These are phyloP conservation scores for Carpatolechia fugitivella DNA, from an alignment of 2,888 invertebrate species.

Conservation along the genomic window DNA sequence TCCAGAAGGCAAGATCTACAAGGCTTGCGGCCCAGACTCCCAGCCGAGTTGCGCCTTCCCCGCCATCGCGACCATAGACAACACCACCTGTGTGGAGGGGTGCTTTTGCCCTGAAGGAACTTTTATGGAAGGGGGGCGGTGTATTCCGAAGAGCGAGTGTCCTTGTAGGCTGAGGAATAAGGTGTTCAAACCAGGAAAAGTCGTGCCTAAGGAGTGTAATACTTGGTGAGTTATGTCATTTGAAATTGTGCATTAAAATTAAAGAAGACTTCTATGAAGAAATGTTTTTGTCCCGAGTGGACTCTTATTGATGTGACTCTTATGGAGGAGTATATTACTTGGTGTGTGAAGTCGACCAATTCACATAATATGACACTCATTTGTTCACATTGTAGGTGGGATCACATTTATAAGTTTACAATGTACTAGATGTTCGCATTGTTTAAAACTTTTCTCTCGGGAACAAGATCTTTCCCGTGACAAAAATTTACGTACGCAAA, in stretches of 20 bases:
- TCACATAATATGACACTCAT: too few species aligned
- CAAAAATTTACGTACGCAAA: too few species aligned
- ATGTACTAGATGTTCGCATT: too few species aligned
- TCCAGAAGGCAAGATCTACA: conserved; percentile 86
- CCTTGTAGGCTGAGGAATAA: conserved; percentile 89
- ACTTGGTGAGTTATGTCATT: conserved; percentile 83
- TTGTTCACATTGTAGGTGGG: too few species aligned
- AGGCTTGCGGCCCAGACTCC: conserved; percentile 85
- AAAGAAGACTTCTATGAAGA: not conserved
- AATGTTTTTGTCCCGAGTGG: not conserved
- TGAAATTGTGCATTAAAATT: too few species aligned
- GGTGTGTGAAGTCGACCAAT: too few species aligned
- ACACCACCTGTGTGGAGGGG: conserved; percentile 87
- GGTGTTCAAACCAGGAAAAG: conserved; percentile 84
- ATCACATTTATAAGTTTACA: too few species aligned
- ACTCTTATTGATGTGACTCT: too few species aligned
- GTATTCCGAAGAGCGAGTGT: conserved; percentile 85
- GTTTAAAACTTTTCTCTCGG: too few species aligned
- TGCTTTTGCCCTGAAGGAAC: conserved; percentile 92
- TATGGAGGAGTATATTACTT: not conserved
- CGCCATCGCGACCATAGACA: conserved; percentile 34
- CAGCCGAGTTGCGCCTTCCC: conserved; percentile 86
- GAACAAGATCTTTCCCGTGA: too few species aligned
- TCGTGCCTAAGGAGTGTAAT: conserved; percentile 89
- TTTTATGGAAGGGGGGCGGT: conserved; percentile 86